Base-by-base conservation (phyloP, 2,113 vertebrate genomes). In the Phycodurus eques region DNA sequence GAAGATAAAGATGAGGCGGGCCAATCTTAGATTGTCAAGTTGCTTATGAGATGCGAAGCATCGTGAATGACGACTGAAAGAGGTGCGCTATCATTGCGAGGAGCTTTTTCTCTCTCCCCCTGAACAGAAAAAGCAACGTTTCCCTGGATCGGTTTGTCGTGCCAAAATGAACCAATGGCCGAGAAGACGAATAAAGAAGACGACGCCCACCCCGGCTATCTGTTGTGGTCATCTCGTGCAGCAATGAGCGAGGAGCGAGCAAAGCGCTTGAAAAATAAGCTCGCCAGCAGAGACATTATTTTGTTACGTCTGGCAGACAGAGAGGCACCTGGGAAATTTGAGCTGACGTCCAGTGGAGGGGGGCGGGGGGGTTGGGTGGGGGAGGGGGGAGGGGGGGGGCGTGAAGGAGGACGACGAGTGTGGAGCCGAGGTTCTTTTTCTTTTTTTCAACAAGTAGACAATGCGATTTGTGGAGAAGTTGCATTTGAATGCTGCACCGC, bases 301-400 rank as follows among this genome's bases (percentile, higher is more conserved):
- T 85, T 88, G 89, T 91, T 92, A 86, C 88, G 78, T 73, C 82
- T 88, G 85, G 86, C 90, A 93, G 92, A 93, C 91, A 92, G 82
- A 1, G 76, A 87, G 91, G 92, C 92, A 90, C 91, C 92, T 92
- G 91, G 87, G 90, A 89, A 92, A 93, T 88, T 74, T 85, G 89
- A 93, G 88, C 86, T 77, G 85, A 83, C 82, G 70, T 85, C 85
- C 76, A 86, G 78, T 73, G 80, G 67, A 27, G 27, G 27, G 27
- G 76, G 61, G 72, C 70, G 68, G 78, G 67, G 51, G 79, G 78
- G 72, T 75, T n/a, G n/a, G n/a, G 78, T 68, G 74, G 76, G 70
- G 77, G 73, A 80, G 71, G 76, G 61, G 72, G 71, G 68, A 77
- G 67, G 51, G 79, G 78, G 77, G 73, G 80, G 71, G 76, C 57